phyloP scores from a whole-genome alignment of 2,113 vertebrate species.

The Antigone vipio region DNA sequence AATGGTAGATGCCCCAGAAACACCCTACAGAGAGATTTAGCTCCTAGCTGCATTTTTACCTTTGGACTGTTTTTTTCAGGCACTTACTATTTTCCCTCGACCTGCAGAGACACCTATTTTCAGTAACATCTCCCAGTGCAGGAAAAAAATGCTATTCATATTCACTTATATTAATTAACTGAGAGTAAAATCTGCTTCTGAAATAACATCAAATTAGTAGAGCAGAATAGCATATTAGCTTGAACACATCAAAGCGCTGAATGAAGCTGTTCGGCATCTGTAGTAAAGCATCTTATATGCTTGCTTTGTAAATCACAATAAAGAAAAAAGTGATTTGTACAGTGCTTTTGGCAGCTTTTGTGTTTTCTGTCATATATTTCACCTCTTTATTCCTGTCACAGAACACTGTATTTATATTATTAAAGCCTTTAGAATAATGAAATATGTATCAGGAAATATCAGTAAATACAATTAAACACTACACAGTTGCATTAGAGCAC shows the following conservation, averaged over 20 bases:
- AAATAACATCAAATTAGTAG: constrained; percentile 18
- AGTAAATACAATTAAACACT: background rate
- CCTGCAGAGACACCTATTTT: background rate
- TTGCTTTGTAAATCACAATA: background rate
- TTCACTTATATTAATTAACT: constrained; percentile 13
- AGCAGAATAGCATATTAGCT: background rate
- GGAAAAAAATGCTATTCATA: background rate
- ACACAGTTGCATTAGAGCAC: background rate
- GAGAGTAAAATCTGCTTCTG: background rate
- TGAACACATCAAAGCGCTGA: constrained; percentile 23
- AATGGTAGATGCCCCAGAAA: background rate
- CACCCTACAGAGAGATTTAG: background rate
- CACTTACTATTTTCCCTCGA: background rate
- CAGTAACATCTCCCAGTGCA: background rate
- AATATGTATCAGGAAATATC: background rate
- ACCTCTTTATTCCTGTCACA: background rate
- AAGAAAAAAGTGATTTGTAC: background rate
- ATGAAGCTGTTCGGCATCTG: background rate
- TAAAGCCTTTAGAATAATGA: constrained; percentile 2
- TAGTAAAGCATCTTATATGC: background rate
- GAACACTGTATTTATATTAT: background rate
- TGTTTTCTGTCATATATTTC: background rate
- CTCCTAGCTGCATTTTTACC: background rate
- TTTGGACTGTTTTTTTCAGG: background rate
- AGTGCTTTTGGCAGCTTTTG: background rate